Evolutionary conservation across 2,113 vertebrate genomes (phyloP), one percentile per base, ranked within the genome.

Genomic region (Ascaphus truei): DNA sequence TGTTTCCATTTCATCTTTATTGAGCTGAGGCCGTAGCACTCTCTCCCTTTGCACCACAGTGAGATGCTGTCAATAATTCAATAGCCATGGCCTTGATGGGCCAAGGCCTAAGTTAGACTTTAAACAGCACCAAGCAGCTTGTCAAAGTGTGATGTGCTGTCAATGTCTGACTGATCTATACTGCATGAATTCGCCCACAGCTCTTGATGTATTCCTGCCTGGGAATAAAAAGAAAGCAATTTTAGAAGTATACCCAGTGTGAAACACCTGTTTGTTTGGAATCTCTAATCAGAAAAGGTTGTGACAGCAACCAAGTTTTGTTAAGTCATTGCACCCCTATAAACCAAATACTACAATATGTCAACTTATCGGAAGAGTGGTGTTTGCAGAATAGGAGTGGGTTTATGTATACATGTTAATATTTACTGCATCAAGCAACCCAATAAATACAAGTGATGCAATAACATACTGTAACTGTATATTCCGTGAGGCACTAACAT

Each of bases 41-140:
- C 82, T 59, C 84, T 86, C 80, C 83, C 83, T 81, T 80, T 79
- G 74, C 78, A 72, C 79, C 83, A 63, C 81, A 45, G 84, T 71
- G 81, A 89, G 86, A 72, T 68, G 36, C 85, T 87, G 91, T 92
- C 91, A 92, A 91, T 93, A 93, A 92, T 91, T 92, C 90, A 93
- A 88, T 91, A 90, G 85, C 73, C 72, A 12, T 23, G 79, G 88
- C 84, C 84, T 89, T 91, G 88, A 90, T 80, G 84, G 86, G 81
- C 87, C 85, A 85, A 82, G 75, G 87, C 86, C 84, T 74, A 83
- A 69, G 79, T 83, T 78, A 76, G 83, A 83, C 86, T 91, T 92
- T 91, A 89, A 86, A 84, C 84, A 81, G 78, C 85, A 85, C 86
- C 86, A 85, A 90, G 81, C 82, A 84, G 86, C 86, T 85, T 84